A percentile compares a stretch with the other conserved stretches of the same genome.
phyloP scores from a whole-genome alignment of 2,797 vertebrate species.

The Acanthopagrus latus region DNA sequence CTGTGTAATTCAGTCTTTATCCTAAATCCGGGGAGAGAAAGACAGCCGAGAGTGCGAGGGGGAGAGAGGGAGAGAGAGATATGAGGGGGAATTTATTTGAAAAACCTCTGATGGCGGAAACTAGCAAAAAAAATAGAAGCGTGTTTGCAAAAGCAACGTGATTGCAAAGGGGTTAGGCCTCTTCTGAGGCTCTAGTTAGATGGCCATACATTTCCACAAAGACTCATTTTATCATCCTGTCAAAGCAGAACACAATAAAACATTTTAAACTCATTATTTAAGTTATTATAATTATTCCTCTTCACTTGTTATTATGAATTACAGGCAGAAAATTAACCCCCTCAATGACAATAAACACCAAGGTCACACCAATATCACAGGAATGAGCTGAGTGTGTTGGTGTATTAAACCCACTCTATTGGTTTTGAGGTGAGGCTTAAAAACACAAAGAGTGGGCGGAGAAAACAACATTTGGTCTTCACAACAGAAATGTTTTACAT shows the following conservation, averaged over 20 bases:
- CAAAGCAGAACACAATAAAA: neutral
- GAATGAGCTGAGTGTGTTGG: neutral
- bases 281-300: neutral
- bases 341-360: constrained; percentile 30
- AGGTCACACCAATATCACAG: constrained; percentile 33
- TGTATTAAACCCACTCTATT: constrained; percentile 17
- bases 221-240: constrained; percentile 6
- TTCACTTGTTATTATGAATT: neutral
- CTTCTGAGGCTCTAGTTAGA: constrained; percentile 6
- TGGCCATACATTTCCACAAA: constrained; percentile 18
- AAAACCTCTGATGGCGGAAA: constrained; percentile 46
- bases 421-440: constrained; percentile 33
- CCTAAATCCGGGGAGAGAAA: constrained; percentile 69
- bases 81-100: constrained; percentile 38
- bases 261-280: neutral
- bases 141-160: constrained; percentile 33
- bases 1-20: constrained; percentile 79
- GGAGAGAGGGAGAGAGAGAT: neutral
- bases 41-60: constrained; percentile 33
- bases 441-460: constrained; percentile 14
- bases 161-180: constrained; percentile 32
- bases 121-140: constrained; percentile 6
- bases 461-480: constrained; percentile 22
- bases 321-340: neutral
- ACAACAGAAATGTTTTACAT: neutral